Conservation (phyloP, 1,140 invertebrate genomes). For the Luehdorfia chinensis region DNA sequence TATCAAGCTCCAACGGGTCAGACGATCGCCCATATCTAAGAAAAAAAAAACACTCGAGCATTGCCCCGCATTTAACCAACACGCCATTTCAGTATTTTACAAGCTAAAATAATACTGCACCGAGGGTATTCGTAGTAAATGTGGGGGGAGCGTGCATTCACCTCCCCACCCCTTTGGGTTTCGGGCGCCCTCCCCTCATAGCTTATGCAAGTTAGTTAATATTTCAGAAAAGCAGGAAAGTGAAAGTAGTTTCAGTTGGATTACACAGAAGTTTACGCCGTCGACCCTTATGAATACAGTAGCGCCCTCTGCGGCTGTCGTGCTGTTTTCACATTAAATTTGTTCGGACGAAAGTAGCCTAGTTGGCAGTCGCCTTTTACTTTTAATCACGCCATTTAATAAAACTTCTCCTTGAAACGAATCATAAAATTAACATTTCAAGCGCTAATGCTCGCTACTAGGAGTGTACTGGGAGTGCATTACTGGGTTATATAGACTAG, state of each 20-base stretch:
- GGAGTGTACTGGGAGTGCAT: too few relatives aligned
- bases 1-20: constrained; percentile 17
- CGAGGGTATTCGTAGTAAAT: constrained; percentile 4
- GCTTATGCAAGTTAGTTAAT: constrained; percentile 66
- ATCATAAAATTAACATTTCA: too few relatives aligned
- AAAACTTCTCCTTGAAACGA: not conserved
- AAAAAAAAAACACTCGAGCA: constrained; percentile 22
- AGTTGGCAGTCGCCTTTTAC: too few relatives aligned
- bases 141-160: constrained; percentile 42
- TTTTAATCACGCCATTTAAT: not conserved
- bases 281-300: constrained; percentile 6
- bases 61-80: constrained; percentile 35
- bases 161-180: constrained; percentile 32
- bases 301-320: constrained; percentile 12
- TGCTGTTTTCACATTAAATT: constrained; percentile 6
- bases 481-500: too few relatives aligned
- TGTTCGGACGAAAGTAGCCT: not conserved
- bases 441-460: too few relatives aligned
- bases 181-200: constrained; percentile 25
- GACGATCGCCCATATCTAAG: constrained; percentile 8
- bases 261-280: constrained; percentile 19
- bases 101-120: constrained; percentile 37
- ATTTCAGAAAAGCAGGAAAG: constrained; percentile 48
- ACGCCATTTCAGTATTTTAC: constrained; percentile 26
- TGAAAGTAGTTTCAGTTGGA: constrained; percentile 42